Base-by-base conservation (phyloP, 2,888 invertebrate species). In the Dolichopus griseipennis region DNA sequence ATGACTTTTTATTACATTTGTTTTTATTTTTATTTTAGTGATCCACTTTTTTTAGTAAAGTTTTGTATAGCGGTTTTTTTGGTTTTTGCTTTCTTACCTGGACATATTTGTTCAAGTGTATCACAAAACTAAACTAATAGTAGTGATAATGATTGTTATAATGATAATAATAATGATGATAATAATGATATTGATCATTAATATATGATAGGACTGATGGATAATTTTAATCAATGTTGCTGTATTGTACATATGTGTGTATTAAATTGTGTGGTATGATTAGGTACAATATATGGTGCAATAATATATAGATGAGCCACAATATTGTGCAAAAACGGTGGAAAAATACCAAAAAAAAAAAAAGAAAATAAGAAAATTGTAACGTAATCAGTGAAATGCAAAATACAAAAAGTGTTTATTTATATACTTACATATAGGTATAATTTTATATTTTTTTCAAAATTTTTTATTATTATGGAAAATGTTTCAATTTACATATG, bases 61-160 rank as follows among this genome's bases (percentile, higher is more conserved):
- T n/a, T 52, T 15, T 12, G 15, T 6, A 52, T 3, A 18, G 6
- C n/a, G 6, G 52, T 9, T 41, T 9, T 12, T 12, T 41, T 41
- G 3, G 41, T 15, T 52, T 52, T 18, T 52, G 1, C 4, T 52
- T 52, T 52, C 15, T n/a, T 52, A 52, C 52, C 52, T 52, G 18
- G 52, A 12, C 52, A 52, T 52, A 52, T 52, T 52, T 52, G 52
- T n/a, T 52, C 52, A 52, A 52, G 52, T 52, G 52, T 52, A 52
- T 52, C 52, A 52, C 18, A 15, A 15, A 52, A n/a, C n/a, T n/a
- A n/a, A 41, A 41, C 2, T 27, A 5, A 5, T 27, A 27, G 27
- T 27, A 27, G 27, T 27, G 27, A 27, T 27, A 27, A 27, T 27
- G 27, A 27, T 27, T 27, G 27, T 27, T 27, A 27, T 27, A 4